Base-by-base conservation (phyloP, 2,113 vertebrate genomes). In the Ceyx margarethae region DNA sequence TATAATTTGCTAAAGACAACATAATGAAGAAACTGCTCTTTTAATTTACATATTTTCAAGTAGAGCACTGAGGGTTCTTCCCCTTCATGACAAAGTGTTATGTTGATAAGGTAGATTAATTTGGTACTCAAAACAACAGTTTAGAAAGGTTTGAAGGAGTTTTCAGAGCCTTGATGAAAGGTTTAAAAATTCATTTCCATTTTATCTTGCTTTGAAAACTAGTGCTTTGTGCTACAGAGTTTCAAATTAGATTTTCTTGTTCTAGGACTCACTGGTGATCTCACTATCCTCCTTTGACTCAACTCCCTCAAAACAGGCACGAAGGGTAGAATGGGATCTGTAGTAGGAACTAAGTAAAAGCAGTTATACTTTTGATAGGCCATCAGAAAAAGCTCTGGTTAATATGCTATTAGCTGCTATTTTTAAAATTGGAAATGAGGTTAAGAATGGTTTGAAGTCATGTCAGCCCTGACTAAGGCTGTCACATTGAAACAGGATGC, bases 401-500 rank as follows among this genome's bases (percentile, higher is more conserved):
- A 95, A 92, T 89, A 92, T 16, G 2, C 84, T 20, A 78, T 46
- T 91, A 80, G 91, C 87, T 93, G 88, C 94, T 96, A 89, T 95
- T 96, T 95, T 93, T 94, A 93, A 83, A 87, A 88, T 77, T 62
- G 76, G 85, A 94, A 96, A 95, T 45, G 85, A 96, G 92, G 91
- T 96, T 96, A 95, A 92, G 91, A 95, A 94, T 95, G 79, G 92
- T 92, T 87, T 96, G 92, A 89, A 94, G 94, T 87, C 94, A 68
- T 83, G 83, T 91, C 94, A 93, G 75, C 80, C 80, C 85, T 83
- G 81, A 91, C 85, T 85, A 85, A 74, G 87, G 93, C 91, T 95
- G 93, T 90, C 92, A 95, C 89, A 92, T 71, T 40, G 89, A 72
- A 95, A 96, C 89, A 93, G 81, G 90, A 94, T 96, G 91, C 88